These are phyloP conservation scores for human DNA, from an alignment of 2,113 vertebrate species.

Conservation along the genomic window DNA sequence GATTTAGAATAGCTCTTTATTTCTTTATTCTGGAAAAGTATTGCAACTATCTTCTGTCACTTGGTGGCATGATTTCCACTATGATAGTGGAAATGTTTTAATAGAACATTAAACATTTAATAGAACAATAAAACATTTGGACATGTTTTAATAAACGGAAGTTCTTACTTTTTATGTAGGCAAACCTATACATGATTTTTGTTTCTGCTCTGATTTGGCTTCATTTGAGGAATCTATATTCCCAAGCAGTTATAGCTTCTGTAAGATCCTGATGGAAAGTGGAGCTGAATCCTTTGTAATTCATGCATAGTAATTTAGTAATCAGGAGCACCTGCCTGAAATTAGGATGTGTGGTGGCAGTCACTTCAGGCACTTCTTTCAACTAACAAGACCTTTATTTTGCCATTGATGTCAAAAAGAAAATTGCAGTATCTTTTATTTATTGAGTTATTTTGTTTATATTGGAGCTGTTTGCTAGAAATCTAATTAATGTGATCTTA, in stretches of 20 bases:
- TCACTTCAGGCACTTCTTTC: not conserved
- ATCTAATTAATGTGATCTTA: not conserved
- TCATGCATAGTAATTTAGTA: not conserved
- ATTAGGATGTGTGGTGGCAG: not conserved
- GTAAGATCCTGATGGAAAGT: not conserved
- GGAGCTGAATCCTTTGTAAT: not conserved
- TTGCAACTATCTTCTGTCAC: not conserved
- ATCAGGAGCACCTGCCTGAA: not conserved
- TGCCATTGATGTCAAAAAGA: not conserved
- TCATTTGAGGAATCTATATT: not conserved
- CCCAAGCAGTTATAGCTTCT: not conserved
- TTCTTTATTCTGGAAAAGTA: conserved; percentile 3
- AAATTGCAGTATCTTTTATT: not conserved
- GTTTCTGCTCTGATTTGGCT: not conserved
- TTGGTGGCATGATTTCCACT: conserved; percentile 4
- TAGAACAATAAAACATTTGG: too few species aligned
- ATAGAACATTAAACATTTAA: too few species aligned
- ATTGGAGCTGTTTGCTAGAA: not conserved
- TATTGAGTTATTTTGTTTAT: conserved; percentile 19
- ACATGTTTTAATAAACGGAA: conserved; percentile 23
- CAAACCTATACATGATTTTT: not conserved
- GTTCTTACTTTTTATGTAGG: conserved; percentile 27
- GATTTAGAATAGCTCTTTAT: conserved; percentile 8
- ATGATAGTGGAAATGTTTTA: not conserved
- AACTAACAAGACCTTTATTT: conserved; percentile 4